These are phyloP conservation scores for Arctocebus calabarensis DNA, from an alignment of 2,797 vertebrate genomes.

Conservation along the genomic window DNA sequence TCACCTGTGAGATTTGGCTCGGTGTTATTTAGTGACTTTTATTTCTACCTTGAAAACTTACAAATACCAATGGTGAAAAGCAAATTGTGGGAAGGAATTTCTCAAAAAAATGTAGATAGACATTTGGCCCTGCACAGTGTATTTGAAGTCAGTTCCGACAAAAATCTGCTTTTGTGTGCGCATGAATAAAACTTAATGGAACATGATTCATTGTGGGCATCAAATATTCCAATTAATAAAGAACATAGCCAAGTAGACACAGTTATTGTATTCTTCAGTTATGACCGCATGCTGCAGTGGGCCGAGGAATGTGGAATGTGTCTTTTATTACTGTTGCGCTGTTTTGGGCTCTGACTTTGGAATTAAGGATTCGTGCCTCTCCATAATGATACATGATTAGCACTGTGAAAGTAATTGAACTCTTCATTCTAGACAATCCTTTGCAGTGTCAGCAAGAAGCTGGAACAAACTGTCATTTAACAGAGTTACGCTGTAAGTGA, in stretches of 20 bases:
- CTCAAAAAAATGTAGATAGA: conserved; percentile 32
- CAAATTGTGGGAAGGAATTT: not conserved
- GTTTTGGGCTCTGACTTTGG: not conserved
- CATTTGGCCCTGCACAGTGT: not conserved
- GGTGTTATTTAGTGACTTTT: conserved; percentile 21
- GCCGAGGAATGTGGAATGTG: conserved; percentile 25
- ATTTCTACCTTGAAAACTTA: conserved; percentile 54
- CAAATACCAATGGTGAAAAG: not conserved
- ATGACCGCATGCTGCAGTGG: conserved; percentile 53
- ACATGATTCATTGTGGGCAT: conserved; percentile 50
- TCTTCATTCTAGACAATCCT: conserved; percentile 69
- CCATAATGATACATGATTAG: conserved; percentile 69
- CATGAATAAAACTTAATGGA: conserved; percentile 64
- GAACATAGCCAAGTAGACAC: not conserved
- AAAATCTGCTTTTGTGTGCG: not conserved
- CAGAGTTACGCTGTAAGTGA: conserved; percentile 68
- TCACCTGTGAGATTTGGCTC: not conserved
- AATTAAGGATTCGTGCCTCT: conserved; percentile 60
- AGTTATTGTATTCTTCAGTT: conserved; percentile 64
- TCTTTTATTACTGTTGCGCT: conserved; percentile 39
- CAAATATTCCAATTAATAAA: conserved; percentile 72
- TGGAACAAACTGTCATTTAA: conserved; percentile 76
- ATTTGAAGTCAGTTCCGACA: conserved; percentile 4
- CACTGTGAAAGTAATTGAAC: conserved; percentile 75
- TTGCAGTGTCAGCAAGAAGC: conserved; percentile 76